Evolutionary conservation across 2,888 invertebrate species (phyloP).

Genomic region (Acrobasis consociella): DNA sequence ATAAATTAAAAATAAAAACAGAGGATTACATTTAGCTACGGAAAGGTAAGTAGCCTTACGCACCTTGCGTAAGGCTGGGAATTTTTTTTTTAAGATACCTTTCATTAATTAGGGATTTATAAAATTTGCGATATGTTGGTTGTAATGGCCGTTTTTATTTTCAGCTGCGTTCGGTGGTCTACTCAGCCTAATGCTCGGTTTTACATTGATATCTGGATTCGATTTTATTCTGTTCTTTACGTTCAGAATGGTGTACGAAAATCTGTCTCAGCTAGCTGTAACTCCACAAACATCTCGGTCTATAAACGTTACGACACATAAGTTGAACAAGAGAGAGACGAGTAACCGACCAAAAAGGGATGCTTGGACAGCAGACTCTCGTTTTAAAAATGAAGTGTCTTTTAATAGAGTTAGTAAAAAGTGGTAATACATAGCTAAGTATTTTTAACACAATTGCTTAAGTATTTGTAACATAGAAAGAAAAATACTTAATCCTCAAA

Average conservation of each 20-base stretch:
- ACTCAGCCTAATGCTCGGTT: conserved; percentile 86
- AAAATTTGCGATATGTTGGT: neutral
- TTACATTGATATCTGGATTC: conserved; percentile 86
- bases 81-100: too few relatives aligned
- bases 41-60: too few relatives aligned
- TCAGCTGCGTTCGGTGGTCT: conserved; percentile 88
- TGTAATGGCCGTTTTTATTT: conserved; percentile 37
- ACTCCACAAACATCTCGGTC: neutral
- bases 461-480: too few relatives aligned
- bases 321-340: neutral
- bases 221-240: conserved; percentile 85
- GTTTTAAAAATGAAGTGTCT: neutral
- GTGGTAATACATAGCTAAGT: neutral
- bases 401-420: neutral
- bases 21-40: too few relatives aligned
- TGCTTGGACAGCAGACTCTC: neutral
- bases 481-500: too few relatives aligned
- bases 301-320: neutral
- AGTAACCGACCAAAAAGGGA: neutral
- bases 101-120: too few relatives aligned
- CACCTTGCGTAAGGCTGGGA: too few relatives aligned
- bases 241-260: conserved; percentile 75
- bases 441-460: too few relatives aligned
- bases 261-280: neutral
- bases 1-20: too few relatives aligned